Conservation (phyloP, 1,140 invertebrate genomes). For the Lanistes nyassanus region DNA sequence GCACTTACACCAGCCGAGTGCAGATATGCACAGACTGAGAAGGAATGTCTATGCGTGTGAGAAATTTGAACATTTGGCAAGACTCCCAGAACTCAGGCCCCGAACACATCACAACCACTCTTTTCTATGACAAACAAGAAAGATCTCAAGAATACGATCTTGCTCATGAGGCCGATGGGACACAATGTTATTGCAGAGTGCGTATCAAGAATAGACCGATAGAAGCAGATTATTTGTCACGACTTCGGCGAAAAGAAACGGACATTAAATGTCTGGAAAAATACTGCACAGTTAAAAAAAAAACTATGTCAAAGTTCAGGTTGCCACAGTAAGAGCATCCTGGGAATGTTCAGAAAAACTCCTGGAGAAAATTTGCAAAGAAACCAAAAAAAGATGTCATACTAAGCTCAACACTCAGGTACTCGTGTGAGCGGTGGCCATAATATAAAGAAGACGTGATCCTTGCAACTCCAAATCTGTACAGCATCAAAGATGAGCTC, state of each 20-base stretch:
- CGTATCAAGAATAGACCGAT: conserved; percentile 31
- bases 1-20: too few relatives aligned
- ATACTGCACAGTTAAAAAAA: too few relatives aligned
- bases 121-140: conserved; percentile 38
- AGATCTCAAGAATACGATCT: conserved; percentile 26
- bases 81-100: conserved; percentile 36
- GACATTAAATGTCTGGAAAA: not conserved
- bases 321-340: not conserved
- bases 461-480: not conserved
- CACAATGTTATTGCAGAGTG: conserved; percentile 28
- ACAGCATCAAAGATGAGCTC: too few relatives aligned
- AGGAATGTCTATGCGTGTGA: too few relatives aligned
- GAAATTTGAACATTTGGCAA: too few relatives aligned
- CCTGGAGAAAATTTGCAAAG: conserved; percentile 1
- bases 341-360: conserved; percentile 18
- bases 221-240: conserved; percentile 32
- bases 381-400: conserved; percentile 7
- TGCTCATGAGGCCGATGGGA: conserved; percentile 32
- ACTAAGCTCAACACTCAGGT: not conserved
- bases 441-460: conserved; percentile 2
- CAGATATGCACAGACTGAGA: too few relatives aligned
- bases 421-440: not conserved
- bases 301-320: too few relatives aligned
- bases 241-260: conserved; percentile 16
- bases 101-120: conserved; percentile 59